Evolutionary conservation across 2,113 vertebrate species (phyloP).

Genomic region (Plectropomus leopardus): DNA sequence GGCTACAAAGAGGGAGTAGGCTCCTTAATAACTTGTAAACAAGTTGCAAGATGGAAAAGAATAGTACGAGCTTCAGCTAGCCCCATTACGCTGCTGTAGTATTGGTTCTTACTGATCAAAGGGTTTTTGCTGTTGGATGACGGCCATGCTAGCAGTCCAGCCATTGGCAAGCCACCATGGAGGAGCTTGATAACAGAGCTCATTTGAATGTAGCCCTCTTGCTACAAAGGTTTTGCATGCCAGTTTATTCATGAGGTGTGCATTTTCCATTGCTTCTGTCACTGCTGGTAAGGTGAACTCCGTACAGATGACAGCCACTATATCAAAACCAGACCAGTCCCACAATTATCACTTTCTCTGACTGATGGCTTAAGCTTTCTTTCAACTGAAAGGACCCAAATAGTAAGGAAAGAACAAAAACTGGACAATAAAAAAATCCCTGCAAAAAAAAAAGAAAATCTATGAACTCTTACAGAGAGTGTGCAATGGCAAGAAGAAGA

Average conservation of each 20-base stretch:
- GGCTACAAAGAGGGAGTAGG: constrained; percentile 53
- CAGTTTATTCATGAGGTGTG: constrained; percentile 65
- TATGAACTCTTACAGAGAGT: constrained; percentile 9
- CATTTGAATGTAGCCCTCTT: constrained; percentile 62
- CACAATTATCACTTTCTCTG: constrained; percentile 64
- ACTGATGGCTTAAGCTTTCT: constrained; percentile 13
- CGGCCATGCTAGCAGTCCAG: constrained; percentile 50
- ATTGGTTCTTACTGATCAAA: constrained; percentile 70
- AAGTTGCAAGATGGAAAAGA: constrained; percentile 68
- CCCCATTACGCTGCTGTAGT: constrained; percentile 17
- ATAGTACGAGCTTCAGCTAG: constrained; percentile 36
- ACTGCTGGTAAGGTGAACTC: constrained; percentile 59
- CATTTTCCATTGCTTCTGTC: constrained; percentile 71
- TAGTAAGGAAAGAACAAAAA: constrained; percentile 7
- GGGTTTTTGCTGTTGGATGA: constrained; percentile 58
- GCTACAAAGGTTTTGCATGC: constrained; percentile 52
- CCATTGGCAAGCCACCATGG: constrained; percentile 57
- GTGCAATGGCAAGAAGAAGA: constrained; percentile 35
- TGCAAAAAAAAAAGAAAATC: constrained; percentile 8
- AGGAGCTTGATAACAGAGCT: constrained; percentile 66
- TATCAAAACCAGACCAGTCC: constrained; percentile 68
- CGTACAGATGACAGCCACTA: constrained; percentile 47
- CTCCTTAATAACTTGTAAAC: constrained; percentile 70
- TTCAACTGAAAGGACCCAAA: constrained; percentile 28
- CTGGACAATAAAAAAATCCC: background rate